Conservation (phyloP, 1,140 invertebrate genomes). For the Drosophila biarmipes region DNA sequence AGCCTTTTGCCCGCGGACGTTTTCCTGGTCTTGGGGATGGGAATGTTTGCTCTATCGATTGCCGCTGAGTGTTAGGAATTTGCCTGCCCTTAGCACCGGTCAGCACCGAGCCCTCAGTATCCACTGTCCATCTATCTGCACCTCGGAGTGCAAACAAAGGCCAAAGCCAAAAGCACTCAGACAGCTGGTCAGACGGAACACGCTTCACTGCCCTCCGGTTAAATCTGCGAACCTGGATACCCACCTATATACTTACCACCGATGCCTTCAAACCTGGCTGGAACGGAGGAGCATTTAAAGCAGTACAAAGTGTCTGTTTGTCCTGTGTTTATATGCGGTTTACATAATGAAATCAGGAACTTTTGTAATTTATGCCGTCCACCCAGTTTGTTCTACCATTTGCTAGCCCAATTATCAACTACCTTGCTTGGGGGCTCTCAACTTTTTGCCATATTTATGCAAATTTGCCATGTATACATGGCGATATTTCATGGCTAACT, state of each 20-base stretch:
- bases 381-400: constrained; percentile 26
- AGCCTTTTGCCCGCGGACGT: neutral
- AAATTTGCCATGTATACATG: constrained; percentile 31
- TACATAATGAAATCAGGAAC: constrained; percentile 40
- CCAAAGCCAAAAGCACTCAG: constrained; percentile 48
- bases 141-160: constrained; percentile 58
- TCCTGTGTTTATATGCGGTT: constrained; percentile 30
- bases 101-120: constrained; percentile 1
- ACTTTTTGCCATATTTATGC: constrained; percentile 43
- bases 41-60: constrained; percentile 68
- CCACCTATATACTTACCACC: too few relatives aligned
- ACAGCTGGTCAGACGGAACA: constrained; percentile 21
- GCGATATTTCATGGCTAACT: constrained; percentile 21
- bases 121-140: constrained; percentile 32
- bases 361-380: constrained; percentile 50
- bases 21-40: constrained; percentile 18
- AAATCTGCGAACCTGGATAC: neutral
- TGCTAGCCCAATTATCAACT: constrained; percentile 35
- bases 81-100: constrained; percentile 24
- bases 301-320: constrained; percentile 7
- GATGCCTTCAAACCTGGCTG: constrained; percentile 4
- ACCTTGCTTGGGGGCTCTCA: constrained; percentile 10
- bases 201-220: constrained; percentile 15
- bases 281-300: constrained; percentile 1
- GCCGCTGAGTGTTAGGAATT: constrained; percentile 31